Base-by-base conservation (phyloP, 2,888 invertebrate genomes). In the Autographa pulchrina region DNA sequence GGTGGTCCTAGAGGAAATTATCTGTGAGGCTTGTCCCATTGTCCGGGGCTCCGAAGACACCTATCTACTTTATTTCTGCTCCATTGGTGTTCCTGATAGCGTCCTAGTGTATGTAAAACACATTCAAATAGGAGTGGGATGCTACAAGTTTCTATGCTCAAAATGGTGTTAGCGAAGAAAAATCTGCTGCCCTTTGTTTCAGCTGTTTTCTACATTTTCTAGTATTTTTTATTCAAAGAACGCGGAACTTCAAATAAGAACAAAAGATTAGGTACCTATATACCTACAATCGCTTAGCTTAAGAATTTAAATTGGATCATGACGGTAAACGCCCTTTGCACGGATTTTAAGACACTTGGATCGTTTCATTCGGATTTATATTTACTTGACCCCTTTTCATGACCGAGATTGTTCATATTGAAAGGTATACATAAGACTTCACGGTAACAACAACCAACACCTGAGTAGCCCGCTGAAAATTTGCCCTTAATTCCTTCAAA, bases 41-140 rank as follows among this genome's bases (percentile, higher is more conserved):
- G 90, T 90, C 84, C 82, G 81, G 63, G 25, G 72, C 58, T 70
- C 70, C 61, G 59, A 78, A 87, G 88, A 88, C 85, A 86, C 86
- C 86, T 88, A 88, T 89, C 89, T 90, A 89, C 84, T 91, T 91
- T 91, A 93, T 90, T 90, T 88, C 88, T 84, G 83, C 84, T 77
- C 85, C 86, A 88, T 88, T 90, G 86, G 85, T 72, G 82, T 80
- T 79, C 62, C 72, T 68, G 82, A 91, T 89, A 92, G 86, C 88
- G 83, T 81, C 78, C 87, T 87, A 87, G 89, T 89, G 87, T 92
- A 92, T 92, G 91, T 91, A 91, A 93, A 92, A 90, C 88, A 90
- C 86, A 92, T 93, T 92, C 86, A 90, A 92, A 92, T 91, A 89
- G 85, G 86, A 87, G 83, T 88, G 84, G 80, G 85, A 84, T 79